Evolutionary conservation across 2,888 invertebrate genomes (phyloP).

Genomic region (Synanthedon tipuliformis): DNA sequence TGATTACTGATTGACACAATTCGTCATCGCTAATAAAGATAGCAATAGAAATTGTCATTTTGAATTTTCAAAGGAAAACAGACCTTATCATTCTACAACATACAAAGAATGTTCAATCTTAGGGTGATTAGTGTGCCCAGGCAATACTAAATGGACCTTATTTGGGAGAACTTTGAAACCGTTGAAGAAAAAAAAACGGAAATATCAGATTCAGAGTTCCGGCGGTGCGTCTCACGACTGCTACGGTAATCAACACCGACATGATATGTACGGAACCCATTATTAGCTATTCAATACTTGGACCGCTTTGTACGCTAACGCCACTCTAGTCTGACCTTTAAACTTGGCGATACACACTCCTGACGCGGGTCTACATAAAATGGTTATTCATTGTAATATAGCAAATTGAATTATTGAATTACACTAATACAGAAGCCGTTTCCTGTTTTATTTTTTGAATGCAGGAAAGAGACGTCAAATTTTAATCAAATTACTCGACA

Average conservation of each 20-base stretch:
- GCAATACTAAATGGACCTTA: too few relatives aligned
- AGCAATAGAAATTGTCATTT: too few relatives aligned
- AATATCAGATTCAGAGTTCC: conserved; percentile 53
- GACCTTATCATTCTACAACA: too few relatives aligned
- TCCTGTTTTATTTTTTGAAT: conserved; percentile 31
- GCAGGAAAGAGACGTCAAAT: conserved; percentile 57
- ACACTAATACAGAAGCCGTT: conserved; percentile 34
- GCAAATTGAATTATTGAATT: conserved; percentile 43
- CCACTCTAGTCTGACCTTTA: conserved; percentile 1
- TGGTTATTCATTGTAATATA: conserved; percentile 13
- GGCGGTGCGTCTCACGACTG: conserved; percentile 11
- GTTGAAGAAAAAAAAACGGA: conserved; percentile 21
- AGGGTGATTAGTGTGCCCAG: too few relatives aligned
- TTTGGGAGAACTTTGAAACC: too few relatives aligned
- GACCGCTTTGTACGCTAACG: background rate
- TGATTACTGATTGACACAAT: too few relatives aligned
- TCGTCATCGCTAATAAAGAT: too few relatives aligned
- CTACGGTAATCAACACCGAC: conserved; percentile 40
- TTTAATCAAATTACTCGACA: conserved; percentile 60
- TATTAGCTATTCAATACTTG: conserved; percentile 27
- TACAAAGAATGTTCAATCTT: too few relatives aligned
- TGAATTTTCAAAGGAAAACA: too few relatives aligned
- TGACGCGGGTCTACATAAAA: conserved; percentile 15
- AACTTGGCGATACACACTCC: background rate
- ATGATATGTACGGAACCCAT: conserved; percentile 42